phyloP scores from a whole-genome alignment of 2,888 invertebrate genomes.

The Orchestes rusci region DNA sequence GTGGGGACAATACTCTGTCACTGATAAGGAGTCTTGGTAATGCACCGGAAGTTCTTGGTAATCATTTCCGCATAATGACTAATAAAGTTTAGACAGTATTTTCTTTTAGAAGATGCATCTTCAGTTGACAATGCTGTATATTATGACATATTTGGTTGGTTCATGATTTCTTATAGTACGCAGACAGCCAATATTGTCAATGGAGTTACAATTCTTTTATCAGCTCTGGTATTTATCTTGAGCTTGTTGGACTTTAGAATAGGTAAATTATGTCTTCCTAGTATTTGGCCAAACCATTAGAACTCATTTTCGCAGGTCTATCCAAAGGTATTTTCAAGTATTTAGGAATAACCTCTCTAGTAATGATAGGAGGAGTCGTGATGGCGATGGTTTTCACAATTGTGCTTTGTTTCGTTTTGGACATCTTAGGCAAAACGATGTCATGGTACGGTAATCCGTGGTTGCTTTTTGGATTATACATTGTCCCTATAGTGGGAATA shows the following conservation, averaged over 20 bases:
- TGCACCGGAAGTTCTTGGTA: constrained; percentile 32
- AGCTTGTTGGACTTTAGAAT: neutral
- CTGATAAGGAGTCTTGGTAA: constrained; percentile 41
- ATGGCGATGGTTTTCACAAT: constrained; percentile 24
- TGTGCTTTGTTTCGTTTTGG: constrained; percentile 27
- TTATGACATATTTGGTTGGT: constrained; percentile 34
- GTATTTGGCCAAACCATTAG: constrained; percentile 19
- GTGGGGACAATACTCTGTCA: constrained; percentile 53
- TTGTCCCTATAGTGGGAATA: constrained; percentile 29
- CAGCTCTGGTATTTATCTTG: neutral
- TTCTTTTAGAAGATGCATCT: constrained; percentile 7
- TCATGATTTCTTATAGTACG: constrained; percentile 31
- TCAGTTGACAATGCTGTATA: constrained; percentile 31
- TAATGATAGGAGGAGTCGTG: constrained; percentile 31
- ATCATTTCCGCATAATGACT: too few species aligned
- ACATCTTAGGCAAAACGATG: constrained; percentile 31
- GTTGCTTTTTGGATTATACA: constrained; percentile 34
- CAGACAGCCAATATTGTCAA: constrained; percentile 26
- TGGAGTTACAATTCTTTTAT: neutral
- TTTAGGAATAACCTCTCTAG: constrained; percentile 22
- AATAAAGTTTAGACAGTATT: too few species aligned
- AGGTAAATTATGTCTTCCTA: neutral
- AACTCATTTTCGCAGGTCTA: constrained; percentile 2
- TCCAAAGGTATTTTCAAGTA: constrained; percentile 24
- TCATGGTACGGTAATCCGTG: constrained; percentile 36